A percentile compares a stretch with the other conserved stretches of the same genome.
Conservation (phyloP, 2,888 invertebrate species). For the Oscheius sp. region DNA sequence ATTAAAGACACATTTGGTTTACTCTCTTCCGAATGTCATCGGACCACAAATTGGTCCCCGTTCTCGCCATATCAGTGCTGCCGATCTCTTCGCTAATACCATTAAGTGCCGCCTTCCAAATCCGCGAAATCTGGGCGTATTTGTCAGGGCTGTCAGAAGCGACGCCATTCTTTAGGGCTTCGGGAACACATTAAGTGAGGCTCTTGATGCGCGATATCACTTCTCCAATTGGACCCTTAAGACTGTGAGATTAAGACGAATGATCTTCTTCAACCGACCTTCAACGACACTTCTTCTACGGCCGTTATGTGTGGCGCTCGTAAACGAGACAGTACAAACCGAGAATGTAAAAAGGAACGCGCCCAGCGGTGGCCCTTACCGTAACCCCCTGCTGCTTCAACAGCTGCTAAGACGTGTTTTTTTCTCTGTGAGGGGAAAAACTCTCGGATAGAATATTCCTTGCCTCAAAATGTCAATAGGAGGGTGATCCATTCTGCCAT, state of each 20-base stretch:
- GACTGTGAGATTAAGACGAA: slow-evolving; percentile 3
- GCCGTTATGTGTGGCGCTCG: slow-evolving; percentile 14
- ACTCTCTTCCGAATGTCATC: not conserved
- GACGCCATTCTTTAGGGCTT: not conserved
- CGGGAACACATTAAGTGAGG: slow-evolving; percentile 12
- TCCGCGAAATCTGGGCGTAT: slow-evolving; percentile 31
- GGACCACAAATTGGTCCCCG: not conserved
- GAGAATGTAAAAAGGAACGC: slow-evolving; percentile 15
- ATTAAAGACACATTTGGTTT: not conserved
- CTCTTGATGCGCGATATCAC: not conserved
- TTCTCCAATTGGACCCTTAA: not conserved
- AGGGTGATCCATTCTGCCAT: slow-evolving; percentile 29
- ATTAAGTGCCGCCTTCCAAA: slow-evolving; percentile 27
- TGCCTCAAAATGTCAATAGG: too few relatives aligned
- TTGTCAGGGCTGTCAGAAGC: slow-evolving; percentile 25
- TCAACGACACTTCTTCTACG: slow-evolving; percentile 17
- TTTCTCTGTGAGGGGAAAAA: too few relatives aligned
- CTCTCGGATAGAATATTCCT: too few relatives aligned
- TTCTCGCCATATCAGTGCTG: slow-evolving; percentile 22
- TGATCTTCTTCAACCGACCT: slow-evolving; percentile 3
- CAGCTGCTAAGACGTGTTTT: too few relatives aligned
- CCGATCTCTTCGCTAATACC: slow-evolving; percentile 33
- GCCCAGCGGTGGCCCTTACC: slow-evolving; percentile 23
- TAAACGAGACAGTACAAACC: slow-evolving; percentile 17
- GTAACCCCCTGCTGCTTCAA: too few relatives aligned